Conservation (phyloP, 2,797 vertebrate species). For the Enteromius unitaeniatus region DNA sequence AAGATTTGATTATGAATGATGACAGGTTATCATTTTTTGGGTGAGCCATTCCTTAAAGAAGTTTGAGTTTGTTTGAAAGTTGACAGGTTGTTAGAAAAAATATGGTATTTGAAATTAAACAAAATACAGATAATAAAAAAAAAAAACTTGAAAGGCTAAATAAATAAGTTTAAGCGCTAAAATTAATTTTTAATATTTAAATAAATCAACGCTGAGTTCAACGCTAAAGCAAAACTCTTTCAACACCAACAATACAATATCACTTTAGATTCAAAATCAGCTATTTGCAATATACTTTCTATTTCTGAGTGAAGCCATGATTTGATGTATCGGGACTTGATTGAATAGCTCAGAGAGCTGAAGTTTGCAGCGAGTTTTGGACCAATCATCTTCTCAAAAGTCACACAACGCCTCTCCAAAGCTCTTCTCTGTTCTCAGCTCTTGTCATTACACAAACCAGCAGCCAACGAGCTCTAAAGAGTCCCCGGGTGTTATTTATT, state of each 20-base stretch:
- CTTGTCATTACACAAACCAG: conserved; percentile 76
- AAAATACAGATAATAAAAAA: neutral
- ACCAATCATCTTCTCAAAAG: conserved; percentile 60
- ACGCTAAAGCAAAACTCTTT: neutral
- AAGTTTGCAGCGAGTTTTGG: conserved; percentile 20
- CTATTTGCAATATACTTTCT: neutral
- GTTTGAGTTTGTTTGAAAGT: neutral
- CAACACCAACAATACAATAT: neutral
- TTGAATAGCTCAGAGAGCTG: neutral
- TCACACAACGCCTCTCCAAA: conserved; percentile 72
- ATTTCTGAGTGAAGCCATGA: neutral
- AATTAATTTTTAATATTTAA: neutral
- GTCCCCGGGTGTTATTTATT: conserved; percentile 41
- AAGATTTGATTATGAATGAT: too few relatives aligned
- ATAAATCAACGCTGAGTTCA: neutral
- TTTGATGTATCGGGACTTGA: neutral
- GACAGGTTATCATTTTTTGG: too few relatives aligned
- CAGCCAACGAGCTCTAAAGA: conserved; percentile 64
- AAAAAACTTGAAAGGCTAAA: neutral
- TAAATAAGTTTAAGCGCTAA: neutral
- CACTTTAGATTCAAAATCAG: neutral
- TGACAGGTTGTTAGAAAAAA: neutral
- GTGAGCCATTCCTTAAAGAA: too few relatives aligned
- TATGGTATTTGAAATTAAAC: neutral
- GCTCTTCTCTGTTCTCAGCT: conserved; percentile 71